These are phyloP conservation scores for Ypsolopha sequella DNA, from an alignment of 2,888 invertebrate species.

Conservation along the genomic window DNA sequence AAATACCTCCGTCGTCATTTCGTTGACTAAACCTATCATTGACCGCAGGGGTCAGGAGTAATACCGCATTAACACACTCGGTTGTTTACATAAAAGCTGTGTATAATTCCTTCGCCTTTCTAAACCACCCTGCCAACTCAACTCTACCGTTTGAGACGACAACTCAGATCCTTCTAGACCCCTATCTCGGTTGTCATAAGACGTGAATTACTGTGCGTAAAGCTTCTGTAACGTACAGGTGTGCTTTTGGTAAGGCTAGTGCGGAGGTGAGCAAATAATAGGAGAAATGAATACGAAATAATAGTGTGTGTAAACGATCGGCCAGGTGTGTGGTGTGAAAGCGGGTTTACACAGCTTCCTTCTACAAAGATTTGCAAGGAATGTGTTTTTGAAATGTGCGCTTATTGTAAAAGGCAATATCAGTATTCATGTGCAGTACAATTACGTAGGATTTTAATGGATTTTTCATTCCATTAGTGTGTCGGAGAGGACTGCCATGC, in stretches of 20 bases:
- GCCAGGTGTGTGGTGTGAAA: neutral
- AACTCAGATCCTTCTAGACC: too few species aligned
- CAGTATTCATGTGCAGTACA: neutral
- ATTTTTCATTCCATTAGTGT: neutral
- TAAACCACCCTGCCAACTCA: neutral
- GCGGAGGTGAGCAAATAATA: neutral
- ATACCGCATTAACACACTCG: constrained; percentile 26
- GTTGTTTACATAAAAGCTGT: constrained; percentile 24
- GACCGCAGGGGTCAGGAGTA: constrained; percentile 29
- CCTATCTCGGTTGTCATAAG: too few species aligned
- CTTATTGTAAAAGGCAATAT: neutral
- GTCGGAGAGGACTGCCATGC: neutral
- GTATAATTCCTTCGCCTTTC: constrained; percentile 5
- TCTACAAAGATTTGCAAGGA: neutral
- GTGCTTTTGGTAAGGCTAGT: too few species aligned
- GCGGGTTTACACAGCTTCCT: neutral
- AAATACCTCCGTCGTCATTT: neutral
- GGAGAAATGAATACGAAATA: neutral
- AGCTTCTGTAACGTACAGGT: too few species aligned
- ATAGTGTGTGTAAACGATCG: neutral
- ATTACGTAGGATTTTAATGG: neutral
- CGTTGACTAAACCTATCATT: constrained; percentile 29
- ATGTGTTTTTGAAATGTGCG: neutral
- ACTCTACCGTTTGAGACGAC: too few species aligned
- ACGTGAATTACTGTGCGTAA: too few species aligned